Evolutionary conservation across 2,797 vertebrate species (phyloP), one percentile per base, ranked within the genome.

Genomic region (Falco berigora): DNA sequence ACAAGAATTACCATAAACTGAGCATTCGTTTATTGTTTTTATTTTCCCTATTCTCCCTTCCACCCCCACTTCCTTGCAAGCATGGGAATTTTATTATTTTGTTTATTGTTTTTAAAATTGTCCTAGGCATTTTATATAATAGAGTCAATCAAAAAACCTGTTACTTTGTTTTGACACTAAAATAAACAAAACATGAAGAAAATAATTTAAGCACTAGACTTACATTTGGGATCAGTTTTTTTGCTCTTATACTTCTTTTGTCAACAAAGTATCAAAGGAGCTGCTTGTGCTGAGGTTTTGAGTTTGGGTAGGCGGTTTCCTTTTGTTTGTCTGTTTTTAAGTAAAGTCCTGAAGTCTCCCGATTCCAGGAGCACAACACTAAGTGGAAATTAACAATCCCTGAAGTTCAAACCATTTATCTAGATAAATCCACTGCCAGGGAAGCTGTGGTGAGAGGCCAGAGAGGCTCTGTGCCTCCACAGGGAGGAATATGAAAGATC

Each of bases 371-470:
- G 8, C 14, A 61, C 14, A 79, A 19, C 25, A 24, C 40, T 61
- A 67, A 28, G 24, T 17, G 14, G 7, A 58, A 66, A 40, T 49
- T 30, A 46, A 52, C 13, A 61, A 55, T 55, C 20, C 17, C 20
- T 44, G 32, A n/a, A 44, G 42, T 75, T 79, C 36, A 80, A 75
- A 38, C 4, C 28, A 38, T 8, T 69, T 28, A 25, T 75, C 16
- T 68, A 44, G 13, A 30, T 16, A 68, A 80, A 74, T 44, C 11
- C 32, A 38, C 10, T 38, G 32, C 13, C 49, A 80, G 23, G 23
- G 22, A 64, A 66, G 28, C 30, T 2, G 0, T 17, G 30, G 19
- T 1, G 1, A 73, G 49, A 52, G 50, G 14, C 53, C 1, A 6
- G 36, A 30, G 36, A 50, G 21, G 17, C 16, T 25, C 8, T 4